phyloP scores from a whole-genome alignment of 2,113 vertebrate species.

The Microtus montanus region DNA sequence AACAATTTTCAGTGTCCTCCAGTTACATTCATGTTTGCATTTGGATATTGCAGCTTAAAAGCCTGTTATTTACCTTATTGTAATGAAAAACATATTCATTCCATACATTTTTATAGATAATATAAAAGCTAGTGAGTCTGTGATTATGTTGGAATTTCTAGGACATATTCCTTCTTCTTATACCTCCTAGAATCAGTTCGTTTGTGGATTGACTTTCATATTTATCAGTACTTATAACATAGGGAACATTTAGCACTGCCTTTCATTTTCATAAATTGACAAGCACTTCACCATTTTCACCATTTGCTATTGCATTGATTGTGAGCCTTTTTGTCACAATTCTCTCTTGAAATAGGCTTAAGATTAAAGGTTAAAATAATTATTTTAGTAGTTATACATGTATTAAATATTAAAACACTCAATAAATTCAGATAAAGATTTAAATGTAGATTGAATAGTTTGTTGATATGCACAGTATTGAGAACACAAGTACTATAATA shows the following conservation, averaged over 20 bases:
- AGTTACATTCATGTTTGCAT: not conserved
- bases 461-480: not conserved
- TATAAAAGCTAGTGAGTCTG: not conserved
- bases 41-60: constrained; percentile 24
- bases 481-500: not conserved
- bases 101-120: not conserved
- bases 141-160: constrained; percentile 2
- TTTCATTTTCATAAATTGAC: not conserved
- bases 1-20: constrained; percentile 51
- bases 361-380: not conserved
- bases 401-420: not conserved
- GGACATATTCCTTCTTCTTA: not conserved
- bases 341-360: not conserved
- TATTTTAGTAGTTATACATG: not conserved
- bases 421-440: not conserved
- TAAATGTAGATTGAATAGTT: not conserved
- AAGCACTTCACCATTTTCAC: not conserved
- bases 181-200: not conserved
- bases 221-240: not conserved
- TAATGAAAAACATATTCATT: constrained; percentile 15
- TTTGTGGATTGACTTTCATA: not conserved
- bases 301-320: not conserved
- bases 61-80: not conserved
- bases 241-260: not conserved
- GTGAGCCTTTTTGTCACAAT: not conserved